Evolutionary conservation across 2,113 vertebrate genomes (phyloP).

Genomic region (Prionailurus bengalensis): DNA sequence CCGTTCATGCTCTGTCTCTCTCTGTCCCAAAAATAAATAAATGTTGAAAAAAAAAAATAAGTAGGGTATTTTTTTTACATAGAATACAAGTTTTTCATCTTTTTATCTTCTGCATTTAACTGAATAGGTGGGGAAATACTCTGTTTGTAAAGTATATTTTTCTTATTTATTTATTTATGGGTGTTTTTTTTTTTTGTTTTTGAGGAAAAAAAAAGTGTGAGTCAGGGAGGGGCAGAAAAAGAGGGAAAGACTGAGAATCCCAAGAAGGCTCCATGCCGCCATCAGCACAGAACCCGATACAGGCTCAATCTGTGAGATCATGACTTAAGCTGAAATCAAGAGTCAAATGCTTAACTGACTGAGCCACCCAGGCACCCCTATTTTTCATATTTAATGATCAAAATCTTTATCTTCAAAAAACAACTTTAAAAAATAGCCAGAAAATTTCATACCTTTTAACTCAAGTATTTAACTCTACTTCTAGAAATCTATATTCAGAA

Average conservation of each 20-base stretch:
- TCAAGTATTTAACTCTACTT: conserved; percentile 20
- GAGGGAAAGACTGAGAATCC: no score
- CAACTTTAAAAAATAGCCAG: neutral
- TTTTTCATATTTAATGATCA: conserved; percentile 38
- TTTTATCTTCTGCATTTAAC: conserved; percentile 15
- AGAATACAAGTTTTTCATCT: neutral
- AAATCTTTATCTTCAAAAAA: conserved; percentile 41
- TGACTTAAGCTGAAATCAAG: no score
- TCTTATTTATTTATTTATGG: neutral
- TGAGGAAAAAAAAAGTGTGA: no score
- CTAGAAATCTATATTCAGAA: conserved; percentile 17
- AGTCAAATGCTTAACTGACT: no score
- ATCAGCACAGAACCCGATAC: no score
- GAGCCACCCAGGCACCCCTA: no score
- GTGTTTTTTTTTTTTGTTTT: no score
- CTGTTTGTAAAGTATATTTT: conserved; percentile 2
- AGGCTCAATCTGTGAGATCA: no score
- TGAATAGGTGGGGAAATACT: neutral
- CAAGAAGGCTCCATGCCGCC: no score
- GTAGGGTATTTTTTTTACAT: neutral
- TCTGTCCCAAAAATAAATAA: no score
- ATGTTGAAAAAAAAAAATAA: neutral
- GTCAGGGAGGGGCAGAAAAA: no score
- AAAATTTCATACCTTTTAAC: conserved; percentile 33
- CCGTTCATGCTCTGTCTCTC: no score